Evolutionary conservation across 2,113 vertebrate genomes (phyloP).

Genomic region (Petrocephalus microphthalmus): DNA sequence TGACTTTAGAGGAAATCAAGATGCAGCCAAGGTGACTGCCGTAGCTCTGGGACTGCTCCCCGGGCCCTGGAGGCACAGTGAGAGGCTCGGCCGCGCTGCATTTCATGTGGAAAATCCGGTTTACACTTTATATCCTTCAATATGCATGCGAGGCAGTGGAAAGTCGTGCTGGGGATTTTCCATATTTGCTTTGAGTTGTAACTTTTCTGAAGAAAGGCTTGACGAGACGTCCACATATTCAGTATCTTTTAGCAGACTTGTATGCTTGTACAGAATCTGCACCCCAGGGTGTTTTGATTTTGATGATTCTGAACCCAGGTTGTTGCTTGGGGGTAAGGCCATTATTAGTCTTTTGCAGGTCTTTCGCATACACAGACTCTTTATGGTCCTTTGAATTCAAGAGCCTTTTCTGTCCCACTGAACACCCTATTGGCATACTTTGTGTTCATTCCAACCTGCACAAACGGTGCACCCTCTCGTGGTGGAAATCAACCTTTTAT

Average conservation of each 20-base stretch:
- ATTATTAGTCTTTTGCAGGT: neutral
- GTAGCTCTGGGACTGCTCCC: neutral
- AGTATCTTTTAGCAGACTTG: neutral
- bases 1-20: neutral
- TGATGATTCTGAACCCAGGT: neutral
- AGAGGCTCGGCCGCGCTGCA: neutral
- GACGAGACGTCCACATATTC: neutral
- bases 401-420: neutral
- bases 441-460: neutral
- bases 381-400: constrained; percentile 18
- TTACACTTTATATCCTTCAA: neutral
- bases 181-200: neutral
- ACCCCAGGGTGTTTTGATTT: neutral
- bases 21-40: neutral
- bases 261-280: neutral
- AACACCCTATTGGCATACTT: neutral
- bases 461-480: neutral
- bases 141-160: neutral
- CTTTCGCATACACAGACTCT: neutral
- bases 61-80: neutral
- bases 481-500: neutral
- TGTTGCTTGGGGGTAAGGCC: neutral
- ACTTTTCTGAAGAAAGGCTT: neutral
- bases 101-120: neutral
- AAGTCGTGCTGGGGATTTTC: neutral